A percentile compares a stretch with the other conserved stretches of the same genome.
These are phyloP conservation scores for Ariopsis seemanni DNA, from an alignment of 2,113 vertebrate genomes.

Conservation along the genomic window DNA sequence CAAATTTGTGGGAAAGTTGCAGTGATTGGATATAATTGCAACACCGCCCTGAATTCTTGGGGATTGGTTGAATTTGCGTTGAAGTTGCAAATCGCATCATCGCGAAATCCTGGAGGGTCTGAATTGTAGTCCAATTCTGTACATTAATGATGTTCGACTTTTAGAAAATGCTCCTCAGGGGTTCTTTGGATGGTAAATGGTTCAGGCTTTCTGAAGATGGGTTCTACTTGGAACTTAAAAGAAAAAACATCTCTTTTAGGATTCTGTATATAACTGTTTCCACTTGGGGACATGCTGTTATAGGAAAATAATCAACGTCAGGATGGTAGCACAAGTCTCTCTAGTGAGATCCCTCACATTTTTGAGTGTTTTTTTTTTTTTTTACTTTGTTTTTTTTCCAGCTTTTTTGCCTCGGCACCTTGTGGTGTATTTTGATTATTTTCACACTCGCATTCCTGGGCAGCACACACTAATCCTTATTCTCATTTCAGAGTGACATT, in stretches of 20 bases:
- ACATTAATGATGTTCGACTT: neutral
- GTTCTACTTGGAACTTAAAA: neutral
- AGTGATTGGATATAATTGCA: too few species aligned
- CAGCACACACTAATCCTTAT: neutral
- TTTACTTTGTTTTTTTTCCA: neutral
- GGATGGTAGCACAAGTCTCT: neutral
- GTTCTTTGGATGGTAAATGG: neutral
- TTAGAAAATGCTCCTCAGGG: neutral
- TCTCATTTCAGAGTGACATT: conserved; percentile 30
- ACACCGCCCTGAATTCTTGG: too few species aligned
- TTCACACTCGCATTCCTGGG: conserved; percentile 25
- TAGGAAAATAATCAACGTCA: neutral
- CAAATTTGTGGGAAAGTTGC: too few species aligned
- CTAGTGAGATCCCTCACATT: neutral
- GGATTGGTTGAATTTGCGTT: too few species aligned
- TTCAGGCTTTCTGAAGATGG: neutral
- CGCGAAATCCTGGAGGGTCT: too few species aligned
- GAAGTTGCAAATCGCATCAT: too few species aligned
- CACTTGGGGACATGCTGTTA: neutral
- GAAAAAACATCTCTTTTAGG: too few species aligned
- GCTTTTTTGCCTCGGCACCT: neutral
- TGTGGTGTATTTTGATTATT: neutral
- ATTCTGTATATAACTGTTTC: neutral
- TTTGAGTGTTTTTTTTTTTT: neutral
- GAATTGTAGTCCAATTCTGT: neutral